Conservation (phyloP, 2,113 vertebrate genomes). For the Colinus virginianus region DNA sequence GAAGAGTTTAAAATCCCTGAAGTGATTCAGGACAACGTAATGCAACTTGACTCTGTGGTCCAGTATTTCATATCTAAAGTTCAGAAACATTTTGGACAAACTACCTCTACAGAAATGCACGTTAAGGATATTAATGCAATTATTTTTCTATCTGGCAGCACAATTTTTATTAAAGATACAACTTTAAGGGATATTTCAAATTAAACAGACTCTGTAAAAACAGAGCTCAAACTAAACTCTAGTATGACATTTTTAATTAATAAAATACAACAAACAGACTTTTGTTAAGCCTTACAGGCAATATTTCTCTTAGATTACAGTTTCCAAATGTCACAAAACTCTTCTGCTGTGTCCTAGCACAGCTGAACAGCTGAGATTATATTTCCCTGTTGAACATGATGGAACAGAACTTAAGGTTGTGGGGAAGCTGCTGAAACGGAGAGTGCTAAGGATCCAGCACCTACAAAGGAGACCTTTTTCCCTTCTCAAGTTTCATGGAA, state of each 20-base stretch:
- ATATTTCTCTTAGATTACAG: background rate
- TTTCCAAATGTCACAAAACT: background rate
- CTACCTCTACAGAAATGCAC: background rate
- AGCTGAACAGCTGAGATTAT: background rate
- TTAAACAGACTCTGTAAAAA: background rate
- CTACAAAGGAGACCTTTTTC: background rate
- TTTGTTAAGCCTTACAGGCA: background rate
- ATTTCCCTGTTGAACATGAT: background rate
- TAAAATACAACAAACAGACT: background rate
- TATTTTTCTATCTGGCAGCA: background rate
- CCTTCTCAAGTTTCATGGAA: background rate
- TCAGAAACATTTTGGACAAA: background rate
- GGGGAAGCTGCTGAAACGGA: background rate
- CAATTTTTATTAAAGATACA: conserved; percentile 27
- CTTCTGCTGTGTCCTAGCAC: background rate
- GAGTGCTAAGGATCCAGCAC: background rate
- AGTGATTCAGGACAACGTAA: background rate
- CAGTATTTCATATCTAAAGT: background rate
- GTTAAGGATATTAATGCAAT: conserved; percentile 25
- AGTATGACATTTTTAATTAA: background rate
- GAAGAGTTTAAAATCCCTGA: background rate
- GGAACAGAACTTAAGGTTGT: background rate
- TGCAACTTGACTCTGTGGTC: background rate
- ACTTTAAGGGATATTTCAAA: conserved; percentile 19
- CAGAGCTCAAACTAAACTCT: background rate